Conservation (phyloP, 2,113 vertebrate species). For the Burhinus bistriatus region DNA sequence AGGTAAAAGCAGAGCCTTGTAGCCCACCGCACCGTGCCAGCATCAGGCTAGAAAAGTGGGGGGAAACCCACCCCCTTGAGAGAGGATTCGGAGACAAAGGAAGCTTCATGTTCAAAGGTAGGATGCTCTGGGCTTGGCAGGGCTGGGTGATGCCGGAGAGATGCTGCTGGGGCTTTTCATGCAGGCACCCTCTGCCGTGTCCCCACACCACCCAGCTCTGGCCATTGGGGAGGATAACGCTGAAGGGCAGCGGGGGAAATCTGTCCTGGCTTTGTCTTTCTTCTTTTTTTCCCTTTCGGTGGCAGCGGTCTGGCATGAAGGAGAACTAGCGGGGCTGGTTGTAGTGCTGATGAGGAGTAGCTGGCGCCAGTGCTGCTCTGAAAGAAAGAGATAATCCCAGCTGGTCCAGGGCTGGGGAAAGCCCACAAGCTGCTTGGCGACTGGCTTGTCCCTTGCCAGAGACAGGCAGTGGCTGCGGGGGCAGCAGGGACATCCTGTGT, state of each 20-base stretch:
- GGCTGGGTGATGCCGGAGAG: conserved; percentile 9
- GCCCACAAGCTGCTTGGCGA: background rate
- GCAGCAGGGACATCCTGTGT: background rate
- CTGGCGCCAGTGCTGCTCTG: background rate
- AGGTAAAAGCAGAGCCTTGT: background rate
- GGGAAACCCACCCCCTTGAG: conserved; percentile 21
- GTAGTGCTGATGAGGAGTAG: background rate
- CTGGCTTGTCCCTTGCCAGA: background rate
- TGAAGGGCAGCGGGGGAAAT: background rate
- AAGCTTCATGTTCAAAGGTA: conserved; percentile 84
- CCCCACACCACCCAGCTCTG: background rate
- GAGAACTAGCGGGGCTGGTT: background rate
- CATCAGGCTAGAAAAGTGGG: conserved; percentile 9
- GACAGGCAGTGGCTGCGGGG: background rate
- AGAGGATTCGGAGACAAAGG: conserved; percentile 77
- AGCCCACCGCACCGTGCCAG: background rate
- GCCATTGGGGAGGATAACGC: background rate
- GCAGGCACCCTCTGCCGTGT: background rate
- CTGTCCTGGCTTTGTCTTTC: background rate
- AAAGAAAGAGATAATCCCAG: background rate
- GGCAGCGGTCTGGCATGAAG: background rate
- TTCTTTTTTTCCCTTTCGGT: background rate
- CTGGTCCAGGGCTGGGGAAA: background rate
- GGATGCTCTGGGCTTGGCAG: conserved; percentile 45
- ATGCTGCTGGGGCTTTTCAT: background rate